A percentile compares a stretch with the other conserved stretches of the same genome.
These are phyloP conservation scores for Pectinophora gossypiella DNA, from an alignment of 1,140 invertebrate species.

Conservation along the genomic window DNA sequence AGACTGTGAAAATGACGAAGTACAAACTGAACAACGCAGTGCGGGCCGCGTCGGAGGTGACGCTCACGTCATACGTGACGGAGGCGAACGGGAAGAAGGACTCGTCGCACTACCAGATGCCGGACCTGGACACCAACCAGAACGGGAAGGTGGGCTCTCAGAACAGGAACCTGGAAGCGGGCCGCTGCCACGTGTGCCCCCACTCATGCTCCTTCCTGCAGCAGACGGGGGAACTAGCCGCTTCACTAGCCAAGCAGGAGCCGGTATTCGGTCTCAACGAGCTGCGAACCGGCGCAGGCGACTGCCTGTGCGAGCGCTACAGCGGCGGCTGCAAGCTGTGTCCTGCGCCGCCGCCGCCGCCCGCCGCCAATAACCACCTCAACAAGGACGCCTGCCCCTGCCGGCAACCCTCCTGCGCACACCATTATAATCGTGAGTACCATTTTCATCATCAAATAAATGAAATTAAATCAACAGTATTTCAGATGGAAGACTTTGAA, in stretches of 20 bases:
- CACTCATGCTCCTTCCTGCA: slow-evolving; percentile 41
- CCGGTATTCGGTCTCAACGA: slow-evolving; percentile 58
- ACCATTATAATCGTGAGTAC: slow-evolving; percentile 36
- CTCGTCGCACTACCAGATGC: slow-evolving; percentile 33
- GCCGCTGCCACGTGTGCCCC: slow-evolving; percentile 42
- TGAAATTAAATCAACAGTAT: too few relatives aligned
- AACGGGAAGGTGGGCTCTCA: slow-evolving; percentile 37
- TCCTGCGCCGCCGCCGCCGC: slow-evolving; percentile 54
- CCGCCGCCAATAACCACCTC: not conserved
- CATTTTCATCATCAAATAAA: too few relatives aligned
- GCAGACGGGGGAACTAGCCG: slow-evolving; percentile 38
- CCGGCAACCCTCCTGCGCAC: slow-evolving; percentile 26
- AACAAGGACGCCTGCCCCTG: slow-evolving; percentile 42
- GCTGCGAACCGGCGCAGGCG: slow-evolving; percentile 50
- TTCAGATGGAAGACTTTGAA: too few relatives aligned
- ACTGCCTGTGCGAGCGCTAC: slow-evolving; percentile 59
- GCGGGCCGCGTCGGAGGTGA: slow-evolving; percentile 61
- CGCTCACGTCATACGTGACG: slow-evolving; percentile 64
- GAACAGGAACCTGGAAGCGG: slow-evolving; percentile 32
- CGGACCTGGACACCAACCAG: slow-evolving; percentile 34
- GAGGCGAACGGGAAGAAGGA: slow-evolving; percentile 29
- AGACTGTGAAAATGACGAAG: slow-evolving; percentile 60
- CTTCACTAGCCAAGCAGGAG: slow-evolving; percentile 39
- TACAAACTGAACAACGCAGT: slow-evolving; percentile 66
- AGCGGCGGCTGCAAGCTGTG: slow-evolving; percentile 63